These are phyloP conservation scores for Guaruba guarouba DNA, from an alignment of 2,113 vertebrate genomes.

Conservation along the genomic window DNA sequence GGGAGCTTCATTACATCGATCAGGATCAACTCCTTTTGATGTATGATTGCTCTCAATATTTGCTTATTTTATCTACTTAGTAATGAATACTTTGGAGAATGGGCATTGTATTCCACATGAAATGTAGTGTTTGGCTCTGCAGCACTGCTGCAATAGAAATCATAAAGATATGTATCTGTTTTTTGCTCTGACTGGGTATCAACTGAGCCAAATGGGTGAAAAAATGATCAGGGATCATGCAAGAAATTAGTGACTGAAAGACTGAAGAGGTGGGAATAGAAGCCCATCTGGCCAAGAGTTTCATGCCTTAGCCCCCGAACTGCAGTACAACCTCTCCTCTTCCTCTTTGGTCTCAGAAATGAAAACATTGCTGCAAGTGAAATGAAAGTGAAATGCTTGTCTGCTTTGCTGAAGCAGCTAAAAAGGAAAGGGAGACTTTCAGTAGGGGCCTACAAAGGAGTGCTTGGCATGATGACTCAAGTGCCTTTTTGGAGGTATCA, in stretches of 20 bases:
- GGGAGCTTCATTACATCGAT: neutral
- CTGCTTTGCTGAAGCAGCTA: neutral
- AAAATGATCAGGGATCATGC: neutral
- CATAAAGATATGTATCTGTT: neutral
- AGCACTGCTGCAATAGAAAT: neutral
- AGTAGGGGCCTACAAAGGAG: neutral
- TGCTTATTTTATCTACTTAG: neutral
- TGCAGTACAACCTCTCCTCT: neutral
- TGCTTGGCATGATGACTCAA: neutral
- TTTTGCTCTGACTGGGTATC: neutral
- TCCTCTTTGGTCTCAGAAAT: neutral
- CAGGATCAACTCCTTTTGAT: neutral
- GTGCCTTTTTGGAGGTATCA: neutral
- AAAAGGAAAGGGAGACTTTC: neutral
- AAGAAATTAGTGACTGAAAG: neutral
- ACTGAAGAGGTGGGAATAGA: neutral
- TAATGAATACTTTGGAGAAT: neutral
- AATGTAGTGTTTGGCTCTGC: neutral
- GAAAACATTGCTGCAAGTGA: neutral
- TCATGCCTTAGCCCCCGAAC: neutral
- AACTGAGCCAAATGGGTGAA: neutral
- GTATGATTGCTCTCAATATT: neutral
- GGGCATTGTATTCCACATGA: neutral
- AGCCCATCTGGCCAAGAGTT: neutral
- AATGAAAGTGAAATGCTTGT: neutral